phyloP scores from a whole-genome alignment of 2,888 invertebrate genomes.

The Aleiodes leptofemur region DNA sequence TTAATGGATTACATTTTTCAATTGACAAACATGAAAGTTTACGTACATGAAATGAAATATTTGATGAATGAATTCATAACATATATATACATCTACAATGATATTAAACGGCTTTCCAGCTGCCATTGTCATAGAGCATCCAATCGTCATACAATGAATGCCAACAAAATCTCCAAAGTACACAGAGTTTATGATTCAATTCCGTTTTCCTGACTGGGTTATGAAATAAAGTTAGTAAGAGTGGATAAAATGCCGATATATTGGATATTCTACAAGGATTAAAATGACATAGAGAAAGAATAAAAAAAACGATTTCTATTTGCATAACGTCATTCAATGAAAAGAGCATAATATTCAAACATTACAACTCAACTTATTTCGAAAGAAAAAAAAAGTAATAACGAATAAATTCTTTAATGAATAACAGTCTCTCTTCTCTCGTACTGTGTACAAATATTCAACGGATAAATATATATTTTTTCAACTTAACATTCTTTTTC shows the following conservation, averaged over 20 bases:
- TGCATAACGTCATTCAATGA: not conserved
- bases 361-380: not conserved
- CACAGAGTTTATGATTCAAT: conserved; percentile 8
- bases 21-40: conserved; percentile 18
- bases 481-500: conserved; percentile 6
- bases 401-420: not conserved
- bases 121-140: not conserved
- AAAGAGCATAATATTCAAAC: not conserved
- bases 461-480: conserved; percentile 15
- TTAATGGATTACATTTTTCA: conserved; percentile 4
- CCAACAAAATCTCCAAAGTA: not conserved
- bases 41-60: conserved; percentile 2
- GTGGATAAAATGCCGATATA: conserved; percentile 4
- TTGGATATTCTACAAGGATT: not conserved
- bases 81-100: not conserved
- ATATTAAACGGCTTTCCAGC: not conserved
- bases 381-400: not conserved
- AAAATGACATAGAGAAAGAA: not conserved
- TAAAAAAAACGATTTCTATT: not conserved
- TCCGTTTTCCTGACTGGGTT: not conserved
- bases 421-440: not conserved
- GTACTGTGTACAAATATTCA: not conserved
- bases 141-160: not conserved
- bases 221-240: not conserved
- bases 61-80: conserved; percentile 1